Evolutionary conservation across 92 coral and sea anemone species (phyloP), one percentile per base, ranked within the genome.

Genomic region (Muricea muricata): DNA sequence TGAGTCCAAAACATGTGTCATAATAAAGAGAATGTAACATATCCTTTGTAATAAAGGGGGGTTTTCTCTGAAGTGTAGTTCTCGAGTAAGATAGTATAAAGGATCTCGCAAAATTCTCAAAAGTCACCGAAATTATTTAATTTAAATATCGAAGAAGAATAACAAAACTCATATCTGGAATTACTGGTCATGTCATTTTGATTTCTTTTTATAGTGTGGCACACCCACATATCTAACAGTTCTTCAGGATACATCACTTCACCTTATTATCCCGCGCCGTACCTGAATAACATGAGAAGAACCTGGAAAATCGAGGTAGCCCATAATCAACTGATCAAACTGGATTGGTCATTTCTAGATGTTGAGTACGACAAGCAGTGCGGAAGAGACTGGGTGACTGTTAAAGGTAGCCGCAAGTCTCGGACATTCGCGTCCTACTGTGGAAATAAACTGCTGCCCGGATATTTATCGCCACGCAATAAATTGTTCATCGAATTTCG

Each of bases 261-360:
- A 7, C 98, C 95, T 6, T 86, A 57, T 32, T 92, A 94, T 41
- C 98, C 98, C 0, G 90, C 92, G 40, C 84, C 80, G 61, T 90
- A 89, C 75, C 34, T 65, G 31, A 86, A 75, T 65, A 78, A 90
- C 84, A 67, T 82, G 21, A 68, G 67, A 15, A 90, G 91, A 80
- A 55, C 15, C 3, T 92, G 95, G 98, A 50, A 58, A 61, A 79
- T 94, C 52, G 79, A 45, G 0, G 93, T 86, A 10, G 85, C 86
- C 2, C 58, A 21, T 25, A 81, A 73, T 54, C 84, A 84, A 81
- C 80, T 65, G 77, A 87, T 94, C 65, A 83, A 89, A 6, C 81
- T 94, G 26, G 80, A 42, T 11, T 89, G 92, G 69, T 55, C 31
- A 21, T 69, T 82, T 14, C 88, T 94, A 15, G 50, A 69, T 7